A percentile compares a stretch with the other conserved stretches of the same genome.
phyloP scores from a whole-genome alignment of 2,888 invertebrate genomes.

The Helleia helle region DNA sequence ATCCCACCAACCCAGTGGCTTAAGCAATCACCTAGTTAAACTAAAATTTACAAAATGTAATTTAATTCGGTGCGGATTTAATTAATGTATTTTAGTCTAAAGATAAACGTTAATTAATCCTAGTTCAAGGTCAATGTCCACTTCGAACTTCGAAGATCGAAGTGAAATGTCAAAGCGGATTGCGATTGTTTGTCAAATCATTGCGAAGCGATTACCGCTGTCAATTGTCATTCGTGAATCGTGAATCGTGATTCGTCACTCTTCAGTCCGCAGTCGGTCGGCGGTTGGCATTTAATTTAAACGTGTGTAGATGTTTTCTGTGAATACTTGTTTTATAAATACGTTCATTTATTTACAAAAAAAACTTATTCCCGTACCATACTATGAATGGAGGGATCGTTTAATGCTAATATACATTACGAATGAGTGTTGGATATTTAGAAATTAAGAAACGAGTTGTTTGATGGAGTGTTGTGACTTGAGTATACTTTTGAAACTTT shows the following conservation, averaged over 20 bases:
- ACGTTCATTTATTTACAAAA: constrained; percentile 41
- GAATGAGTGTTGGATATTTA: constrained; percentile 9
- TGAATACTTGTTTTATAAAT: constrained; percentile 58
- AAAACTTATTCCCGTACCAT: background rate
- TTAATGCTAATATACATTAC: constrained; percentile 38
- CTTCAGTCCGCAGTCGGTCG: constrained; percentile 49
- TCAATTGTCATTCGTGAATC: constrained; percentile 3
- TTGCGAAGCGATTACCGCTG: background rate
- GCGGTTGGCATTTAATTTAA: constrained; percentile 44
- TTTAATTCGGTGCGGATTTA: no score
- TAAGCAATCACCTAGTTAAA: no score
- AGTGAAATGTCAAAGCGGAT: background rate
- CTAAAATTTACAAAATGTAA: no score
- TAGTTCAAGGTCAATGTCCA: background rate
- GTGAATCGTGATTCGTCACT: constrained; percentile 10
- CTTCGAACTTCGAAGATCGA: background rate
- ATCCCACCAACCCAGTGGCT: no score
- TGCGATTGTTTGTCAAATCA: background rate
- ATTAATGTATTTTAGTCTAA: background rate
- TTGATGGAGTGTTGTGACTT: constrained; percentile 21
- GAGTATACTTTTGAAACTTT: constrained; percentile 36
- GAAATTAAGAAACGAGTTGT: constrained; percentile 15
- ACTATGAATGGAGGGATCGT: constrained; percentile 42
- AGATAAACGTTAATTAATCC: background rate
- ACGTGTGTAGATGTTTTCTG: constrained; percentile 46